These are phyloP conservation scores for Zaprionus capensis DNA, from an alignment of 1,140 invertebrate genomes.

Conservation along the genomic window DNA sequence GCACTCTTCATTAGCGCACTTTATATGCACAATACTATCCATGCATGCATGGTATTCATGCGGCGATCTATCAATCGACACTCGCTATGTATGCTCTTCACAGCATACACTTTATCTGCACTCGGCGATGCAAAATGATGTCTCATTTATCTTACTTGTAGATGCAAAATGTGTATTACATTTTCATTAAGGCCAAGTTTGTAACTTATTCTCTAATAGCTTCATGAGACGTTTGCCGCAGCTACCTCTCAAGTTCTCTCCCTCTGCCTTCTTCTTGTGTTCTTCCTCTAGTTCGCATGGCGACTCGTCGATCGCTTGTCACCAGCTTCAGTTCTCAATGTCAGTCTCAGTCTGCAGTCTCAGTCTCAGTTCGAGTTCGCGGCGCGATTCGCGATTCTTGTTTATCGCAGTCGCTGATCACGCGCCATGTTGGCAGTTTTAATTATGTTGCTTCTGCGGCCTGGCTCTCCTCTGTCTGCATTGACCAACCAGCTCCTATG, in stretches of 20 bases:
- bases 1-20: slow-evolving; percentile 12
- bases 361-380: slow-evolving; percentile 1
- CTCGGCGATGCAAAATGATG: slow-evolving; percentile 24
- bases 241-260: background rate
- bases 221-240: background rate
- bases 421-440: slow-evolving; percentile 78
- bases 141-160: slow-evolving; percentile 48
- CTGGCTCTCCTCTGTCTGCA: background rate
- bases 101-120: background rate
- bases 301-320: slow-evolving; percentile 43
- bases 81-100: background rate
- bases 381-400: slow-evolving; percentile 47
- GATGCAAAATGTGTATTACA: slow-evolving; percentile 46
- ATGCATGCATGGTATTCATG: background rate
- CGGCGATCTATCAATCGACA: background rate
- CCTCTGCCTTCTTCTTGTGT: background rate
- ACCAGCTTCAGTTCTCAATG: slow-evolving; percentile 23
- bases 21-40: too few species aligned
- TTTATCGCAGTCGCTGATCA: slow-evolving; percentile 76
- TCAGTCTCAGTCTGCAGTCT: slow-evolving; percentile 9
- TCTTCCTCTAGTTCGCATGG: background rate
- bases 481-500: too few species aligned
- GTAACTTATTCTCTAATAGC: slow-evolving; percentile 38
- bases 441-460: slow-evolving; percentile 68
- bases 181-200: slow-evolving; percentile 42